A percentile compares a stretch with the other conserved stretches of the same genome.
These are phyloP conservation scores for Nasonia longicornis DNA, from an alignment of 1,140 invertebrate species.

Conservation along the genomic window DNA sequence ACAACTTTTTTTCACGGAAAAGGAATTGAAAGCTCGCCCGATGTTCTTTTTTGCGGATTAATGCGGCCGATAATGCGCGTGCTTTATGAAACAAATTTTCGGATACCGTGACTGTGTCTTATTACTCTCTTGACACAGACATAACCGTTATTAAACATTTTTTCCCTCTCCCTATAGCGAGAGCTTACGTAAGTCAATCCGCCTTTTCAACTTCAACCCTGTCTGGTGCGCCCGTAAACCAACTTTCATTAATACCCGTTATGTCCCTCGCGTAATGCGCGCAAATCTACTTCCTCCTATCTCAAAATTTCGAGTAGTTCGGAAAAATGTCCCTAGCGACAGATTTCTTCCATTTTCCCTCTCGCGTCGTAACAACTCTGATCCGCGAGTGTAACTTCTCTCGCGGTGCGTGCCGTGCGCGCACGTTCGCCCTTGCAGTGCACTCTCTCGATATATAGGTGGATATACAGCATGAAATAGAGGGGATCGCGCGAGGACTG, in stretches of 20 bases:
- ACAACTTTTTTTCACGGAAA: background rate
- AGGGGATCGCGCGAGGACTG: slow-evolving; percentile 40
- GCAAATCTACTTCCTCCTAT: too few species aligned
- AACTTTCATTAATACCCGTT: too few species aligned
- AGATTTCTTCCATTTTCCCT: background rate
- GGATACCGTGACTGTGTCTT: background rate
- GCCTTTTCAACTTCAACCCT: too few species aligned
- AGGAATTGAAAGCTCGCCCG: background rate
- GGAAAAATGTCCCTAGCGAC: background rate
- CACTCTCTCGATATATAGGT: background rate
- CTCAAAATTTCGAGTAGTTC: background rate
- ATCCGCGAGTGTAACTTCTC: background rate
- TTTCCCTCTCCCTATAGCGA: too few species aligned
- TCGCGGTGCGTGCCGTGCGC: background rate
- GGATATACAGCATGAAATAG: background rate
- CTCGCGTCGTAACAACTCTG: too few species aligned
- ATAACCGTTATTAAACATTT: too few species aligned
- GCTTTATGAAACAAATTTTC: background rate
- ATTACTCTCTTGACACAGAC: too few species aligned
- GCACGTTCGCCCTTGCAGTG: background rate
- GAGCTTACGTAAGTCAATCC: too few species aligned
- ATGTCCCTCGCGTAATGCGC: too few species aligned
- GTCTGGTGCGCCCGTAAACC: too few species aligned
- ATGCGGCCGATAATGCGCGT: background rate
- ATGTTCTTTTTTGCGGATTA: background rate